phyloP scores from a whole-genome alignment of 2,113 vertebrate species.

The Antigone vipio region DNA sequence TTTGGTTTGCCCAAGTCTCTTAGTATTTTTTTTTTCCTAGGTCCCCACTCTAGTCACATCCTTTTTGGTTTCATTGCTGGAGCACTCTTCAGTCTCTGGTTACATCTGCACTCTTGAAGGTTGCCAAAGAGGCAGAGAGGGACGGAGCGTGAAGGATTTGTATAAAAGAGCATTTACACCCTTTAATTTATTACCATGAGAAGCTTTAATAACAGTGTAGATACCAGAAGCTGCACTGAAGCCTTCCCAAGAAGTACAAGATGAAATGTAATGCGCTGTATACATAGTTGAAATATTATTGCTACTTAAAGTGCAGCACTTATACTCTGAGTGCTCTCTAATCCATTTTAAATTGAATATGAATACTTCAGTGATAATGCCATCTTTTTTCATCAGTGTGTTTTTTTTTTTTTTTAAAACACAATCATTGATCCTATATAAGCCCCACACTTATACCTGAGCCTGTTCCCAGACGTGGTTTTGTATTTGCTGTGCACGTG shows the following conservation, averaged over 20 bases:
- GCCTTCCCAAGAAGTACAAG: background rate
- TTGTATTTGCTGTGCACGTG: background rate
- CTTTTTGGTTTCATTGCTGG: background rate
- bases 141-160: background rate
- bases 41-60: fast-evolving
- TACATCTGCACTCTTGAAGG: background rate
- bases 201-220: background rate
- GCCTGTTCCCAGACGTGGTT: fast-evolving
- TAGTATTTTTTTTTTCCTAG: background rate
- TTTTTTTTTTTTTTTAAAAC: background rate
- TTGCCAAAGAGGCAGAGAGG: background rate
- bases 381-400: background rate
- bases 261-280: background rate
- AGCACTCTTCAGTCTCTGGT: background rate
- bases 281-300: background rate
- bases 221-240: background rate
- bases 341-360: conserved; percentile 47
- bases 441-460: background rate
- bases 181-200: background rate
- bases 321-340: background rate
- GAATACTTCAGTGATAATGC: background rate
- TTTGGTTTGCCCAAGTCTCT: fast-evolving
- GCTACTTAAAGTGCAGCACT: conserved; percentile 31
- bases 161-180: background rate
- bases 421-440: background rate